phyloP scores from a whole-genome alignment of 2,888 invertebrate genomes.

The Salticus scenicus region DNA sequence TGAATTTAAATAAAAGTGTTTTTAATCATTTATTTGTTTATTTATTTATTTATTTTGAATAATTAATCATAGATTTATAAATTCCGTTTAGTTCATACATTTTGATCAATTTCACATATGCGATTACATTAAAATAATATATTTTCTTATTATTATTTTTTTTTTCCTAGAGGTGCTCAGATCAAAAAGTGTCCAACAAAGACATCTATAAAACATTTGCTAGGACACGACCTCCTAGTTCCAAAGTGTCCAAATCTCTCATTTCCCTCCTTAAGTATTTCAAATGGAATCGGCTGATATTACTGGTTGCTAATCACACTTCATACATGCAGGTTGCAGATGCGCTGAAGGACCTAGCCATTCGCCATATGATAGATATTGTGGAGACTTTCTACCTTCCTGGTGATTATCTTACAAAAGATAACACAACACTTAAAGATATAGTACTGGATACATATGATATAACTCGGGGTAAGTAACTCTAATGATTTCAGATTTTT shows the following conservation, averaged over 20 bases:
- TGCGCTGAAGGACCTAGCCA: slow-evolving; percentile 74
- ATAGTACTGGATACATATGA: slow-evolving; percentile 87
- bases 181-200: slow-evolving; percentile 76
- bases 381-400: slow-evolving; percentile 79
- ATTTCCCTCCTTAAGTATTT: slow-evolving; percentile 77
- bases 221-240: slow-evolving; percentile 78
- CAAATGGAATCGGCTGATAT: slow-evolving; percentile 81
- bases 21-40: no score
- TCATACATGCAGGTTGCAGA: slow-evolving; percentile 70
- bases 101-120: no score
- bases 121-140: no score
- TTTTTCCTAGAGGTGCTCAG: slow-evolving; percentile 76
- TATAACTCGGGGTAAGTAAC: slow-evolving; percentile 87
- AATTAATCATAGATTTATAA: no score
- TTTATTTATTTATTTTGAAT: no score
- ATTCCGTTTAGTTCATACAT: no score
- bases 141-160: no score
- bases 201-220: slow-evolving; percentile 78
- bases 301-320: slow-evolving; percentile 71
- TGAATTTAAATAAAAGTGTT: no score
- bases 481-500: background rate
- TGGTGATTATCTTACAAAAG: slow-evolving; percentile 83
- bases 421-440: slow-evolving; percentile 83
- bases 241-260: slow-evolving; percentile 77
- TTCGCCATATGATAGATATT: slow-evolving; percentile 76